These are phyloP conservation scores for Glaucidium brasilianum DNA, from an alignment of 2,113 vertebrate species.

Conservation along the genomic window DNA sequence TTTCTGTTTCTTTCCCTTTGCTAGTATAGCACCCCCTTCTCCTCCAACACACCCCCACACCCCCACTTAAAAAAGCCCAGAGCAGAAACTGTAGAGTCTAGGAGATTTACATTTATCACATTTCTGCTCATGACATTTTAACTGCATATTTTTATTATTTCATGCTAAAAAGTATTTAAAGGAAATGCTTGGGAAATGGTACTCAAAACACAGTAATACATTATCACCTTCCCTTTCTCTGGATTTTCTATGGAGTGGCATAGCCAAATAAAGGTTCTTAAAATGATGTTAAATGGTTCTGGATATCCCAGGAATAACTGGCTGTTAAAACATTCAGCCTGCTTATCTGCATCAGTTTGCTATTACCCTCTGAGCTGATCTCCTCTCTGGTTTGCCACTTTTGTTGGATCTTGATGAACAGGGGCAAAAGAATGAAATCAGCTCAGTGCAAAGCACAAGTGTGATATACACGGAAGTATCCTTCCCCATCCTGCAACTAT, in stretches of 20 bases:
- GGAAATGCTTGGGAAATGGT: neutral
- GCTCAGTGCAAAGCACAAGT: neutral
- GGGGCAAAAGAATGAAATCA: neutral
- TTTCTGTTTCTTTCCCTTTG: neutral
- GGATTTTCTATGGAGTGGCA: neutral
- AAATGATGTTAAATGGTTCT: neutral
- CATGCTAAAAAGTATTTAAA: neutral
- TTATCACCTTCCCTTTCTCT: neutral
- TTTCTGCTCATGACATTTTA: neutral
- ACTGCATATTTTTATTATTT: neutral
- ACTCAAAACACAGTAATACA: neutral
- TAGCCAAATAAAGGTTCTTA: neutral
- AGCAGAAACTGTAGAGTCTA: neutral
- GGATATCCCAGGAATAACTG: neutral
- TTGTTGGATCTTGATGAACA: neutral
- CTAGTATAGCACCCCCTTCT: neutral
- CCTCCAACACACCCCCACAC: rapidly evolving
- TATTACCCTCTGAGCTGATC: neutral
- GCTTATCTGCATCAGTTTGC: neutral
- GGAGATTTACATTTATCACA: neutral
- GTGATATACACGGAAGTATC: neutral
- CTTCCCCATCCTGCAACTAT: neutral
- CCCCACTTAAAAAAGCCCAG: neutral
- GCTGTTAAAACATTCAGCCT: neutral
- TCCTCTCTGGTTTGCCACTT: neutral